Base-by-base conservation (phyloP, 2,888 invertebrate species). In the Fissipunctia ypsillon region DNA sequence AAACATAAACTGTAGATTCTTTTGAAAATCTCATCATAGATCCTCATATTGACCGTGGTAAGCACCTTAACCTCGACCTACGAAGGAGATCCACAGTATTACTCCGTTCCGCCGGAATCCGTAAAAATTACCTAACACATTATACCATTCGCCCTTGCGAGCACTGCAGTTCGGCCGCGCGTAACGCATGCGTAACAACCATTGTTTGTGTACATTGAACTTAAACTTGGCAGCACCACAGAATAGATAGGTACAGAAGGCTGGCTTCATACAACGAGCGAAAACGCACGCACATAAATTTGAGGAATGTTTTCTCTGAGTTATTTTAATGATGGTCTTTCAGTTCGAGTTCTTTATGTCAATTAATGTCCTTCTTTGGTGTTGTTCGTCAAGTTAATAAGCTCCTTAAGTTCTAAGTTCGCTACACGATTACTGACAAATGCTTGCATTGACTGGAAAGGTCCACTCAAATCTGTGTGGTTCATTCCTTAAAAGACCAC, bases 131-230 rank as follows among this genome's bases (percentile, higher is more conserved):
- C 69, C 75, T 81, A 74, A 85, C 78, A 75, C 38, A 82, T 81
- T 73, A 78, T 71, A 78, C 41, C 67, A 72, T 61, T 84, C 52
- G 83, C 81, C 81, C 84, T 82, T 84, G 84, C 77, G 78, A 60
- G 65, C 73, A 70, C 77, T 60, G 73, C 78, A 67, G 50, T 76
- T 71, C 88, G 87, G 68, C 88, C 86, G 89, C 88, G 91, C 92
- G 91, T 92, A 90, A 91, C 91, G 89, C 86, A 84, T 90, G 89
- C 87, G 88, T 93, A 91, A 93, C 91, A 92, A 56, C 83, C 89
- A 94, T 94, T 94, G 94, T 93, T 87, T 86, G 86, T 92, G 94
- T 90, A 90, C 94, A 85, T 92, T 93, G 93, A 94, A 93, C 94
- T 93, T 93, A 87, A 89, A 88, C 87, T 90, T 83, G 82, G 57